Evolutionary conservation across 2,888 invertebrate species (phyloP).

Genomic region (Azorinus chamasolen): DNA sequence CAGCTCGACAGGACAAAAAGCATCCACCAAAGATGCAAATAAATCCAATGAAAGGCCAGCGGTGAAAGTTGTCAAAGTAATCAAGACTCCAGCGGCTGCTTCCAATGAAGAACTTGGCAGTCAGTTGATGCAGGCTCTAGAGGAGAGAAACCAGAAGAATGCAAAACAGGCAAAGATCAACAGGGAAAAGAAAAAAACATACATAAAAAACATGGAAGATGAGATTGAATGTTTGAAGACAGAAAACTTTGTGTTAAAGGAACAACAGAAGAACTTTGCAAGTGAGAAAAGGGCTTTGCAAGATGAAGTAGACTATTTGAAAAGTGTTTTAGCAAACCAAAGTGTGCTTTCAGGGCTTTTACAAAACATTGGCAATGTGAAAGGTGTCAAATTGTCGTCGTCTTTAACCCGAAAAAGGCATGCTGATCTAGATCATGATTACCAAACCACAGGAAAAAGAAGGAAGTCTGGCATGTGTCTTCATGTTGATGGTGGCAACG

Average conservation of each 20-base stretch:
- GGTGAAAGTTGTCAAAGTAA: slow-evolving; percentile 73
- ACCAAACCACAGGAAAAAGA: slow-evolving; percentile 57
- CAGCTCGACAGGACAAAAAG: not conserved
- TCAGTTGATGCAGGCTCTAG: slow-evolving; percentile 69
- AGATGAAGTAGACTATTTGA: slow-evolving; percentile 81
- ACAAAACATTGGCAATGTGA: slow-evolving; percentile 79
- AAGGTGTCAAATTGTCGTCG: slow-evolving; percentile 74
- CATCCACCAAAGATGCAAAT: not conserved
- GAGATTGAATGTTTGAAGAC: slow-evolving; percentile 68
- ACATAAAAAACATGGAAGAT: slow-evolving; percentile 78
- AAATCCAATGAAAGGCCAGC: slow-evolving; percentile 27
- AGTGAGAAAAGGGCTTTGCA: slow-evolving; percentile 66
- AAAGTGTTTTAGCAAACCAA: slow-evolving; percentile 82
- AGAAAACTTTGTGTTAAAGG: slow-evolving; percentile 72
- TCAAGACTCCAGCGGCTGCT: slow-evolving; percentile 55
- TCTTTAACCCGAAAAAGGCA: slow-evolving; percentile 72
- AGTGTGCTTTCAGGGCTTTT: slow-evolving; percentile 80
- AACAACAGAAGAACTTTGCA: slow-evolving; percentile 49
- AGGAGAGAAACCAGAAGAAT: slow-evolving; percentile 79
- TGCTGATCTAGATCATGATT: slow-evolving; percentile 75
- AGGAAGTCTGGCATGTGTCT: slow-evolving; percentile 79
- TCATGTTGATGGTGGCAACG: slow-evolving; percentile 79
- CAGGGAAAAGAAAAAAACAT: slow-evolving; percentile 83
- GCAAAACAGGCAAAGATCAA: slow-evolving; percentile 81
- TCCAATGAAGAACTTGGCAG: slow-evolving; percentile 57